Conservation (phyloP, 2,797 vertebrate species). For the Vespertilio murinus region DNA sequence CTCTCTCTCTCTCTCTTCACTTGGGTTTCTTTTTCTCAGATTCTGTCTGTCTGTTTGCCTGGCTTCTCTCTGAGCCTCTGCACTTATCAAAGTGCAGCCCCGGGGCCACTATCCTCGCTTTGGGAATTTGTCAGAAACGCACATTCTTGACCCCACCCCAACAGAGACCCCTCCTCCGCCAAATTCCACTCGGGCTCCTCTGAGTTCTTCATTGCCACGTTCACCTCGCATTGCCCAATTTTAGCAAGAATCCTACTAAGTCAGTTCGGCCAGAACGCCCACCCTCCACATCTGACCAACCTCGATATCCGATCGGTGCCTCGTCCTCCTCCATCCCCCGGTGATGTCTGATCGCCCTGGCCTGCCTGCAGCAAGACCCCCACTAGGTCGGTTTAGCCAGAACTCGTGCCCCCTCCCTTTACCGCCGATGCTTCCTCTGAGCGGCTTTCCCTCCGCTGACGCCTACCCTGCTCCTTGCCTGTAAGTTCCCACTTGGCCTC, state of each 20-base stretch:
- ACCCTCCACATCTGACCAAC: background rate
- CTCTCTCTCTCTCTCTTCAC: background rate
- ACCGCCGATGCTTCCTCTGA: background rate
- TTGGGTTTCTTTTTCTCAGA: background rate
- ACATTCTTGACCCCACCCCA: background rate
- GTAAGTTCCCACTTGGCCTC: background rate
- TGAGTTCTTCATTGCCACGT: background rate
- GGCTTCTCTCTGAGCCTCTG: background rate
- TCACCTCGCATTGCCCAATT: background rate
- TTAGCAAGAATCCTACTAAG: background rate
- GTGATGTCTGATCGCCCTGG: background rate
- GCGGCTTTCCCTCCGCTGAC: background rate
- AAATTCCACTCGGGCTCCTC: background rate
- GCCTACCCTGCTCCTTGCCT: background rate
- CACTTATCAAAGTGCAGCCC: background rate
- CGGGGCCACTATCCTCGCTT: background rate
- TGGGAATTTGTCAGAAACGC: background rate
- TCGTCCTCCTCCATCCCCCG: background rate
- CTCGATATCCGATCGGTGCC: background rate
- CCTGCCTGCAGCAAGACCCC: background rate
- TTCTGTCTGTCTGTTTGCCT: background rate
- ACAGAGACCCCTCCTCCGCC: background rate
- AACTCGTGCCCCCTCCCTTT: background rate
- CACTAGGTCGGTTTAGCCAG: background rate
- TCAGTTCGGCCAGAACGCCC: background rate